Evolutionary conservation across 2,113 vertebrate species (phyloP), one percentile per base, ranked within the genome.

Genomic region (Microcebus tavaratra): DNA sequence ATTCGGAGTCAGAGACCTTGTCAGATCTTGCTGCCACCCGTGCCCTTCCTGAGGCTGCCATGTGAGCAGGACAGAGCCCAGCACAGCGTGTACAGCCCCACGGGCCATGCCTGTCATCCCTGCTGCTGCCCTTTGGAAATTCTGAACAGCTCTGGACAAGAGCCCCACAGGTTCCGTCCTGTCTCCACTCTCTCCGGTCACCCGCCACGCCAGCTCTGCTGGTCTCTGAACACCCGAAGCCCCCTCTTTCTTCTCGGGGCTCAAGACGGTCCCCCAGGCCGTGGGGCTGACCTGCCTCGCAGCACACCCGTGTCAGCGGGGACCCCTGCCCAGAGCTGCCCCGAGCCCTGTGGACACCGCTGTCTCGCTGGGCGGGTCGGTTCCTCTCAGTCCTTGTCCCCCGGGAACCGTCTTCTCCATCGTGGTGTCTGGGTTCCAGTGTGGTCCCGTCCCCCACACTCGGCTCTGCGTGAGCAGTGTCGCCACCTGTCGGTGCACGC

Each of bases 301-400:
- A 31, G 65, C 4, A 1, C 55, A 63, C 1, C 1, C 3, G 18
- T 36, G 27, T 72, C 53, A 42, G n/a, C 5, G 29, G 18, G 29
- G 23, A 45, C 53, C 8, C n/a, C 29, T 7, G 15, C 14, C 48
- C 45, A 2, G 50, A 2, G 1, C 34, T 5, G 5, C 29, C 36
- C 20, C 1, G 9, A 9, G 31, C 29, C 61, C n/a, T 8, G 10
- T n/a, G 21, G 25, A 29, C 1, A 5, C 50, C 36, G 25, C 6
- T 1, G 20, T 8, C 8, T 31, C 20, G 14, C 67, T 4, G 5
- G 2, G 0, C 8, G 13, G 17, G 15, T n/a, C 29, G 2, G 55
- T 36, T 70, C 55, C 10, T 17, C 73, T 48, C 7, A 2, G 20
- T 2, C 0, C 36, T 29, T 8, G 7, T 18, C 27, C 50, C 29